These are phyloP conservation scores for Chitala chitala DNA, from an alignment of 2,113 vertebrate genomes.

Conservation along the genomic window DNA sequence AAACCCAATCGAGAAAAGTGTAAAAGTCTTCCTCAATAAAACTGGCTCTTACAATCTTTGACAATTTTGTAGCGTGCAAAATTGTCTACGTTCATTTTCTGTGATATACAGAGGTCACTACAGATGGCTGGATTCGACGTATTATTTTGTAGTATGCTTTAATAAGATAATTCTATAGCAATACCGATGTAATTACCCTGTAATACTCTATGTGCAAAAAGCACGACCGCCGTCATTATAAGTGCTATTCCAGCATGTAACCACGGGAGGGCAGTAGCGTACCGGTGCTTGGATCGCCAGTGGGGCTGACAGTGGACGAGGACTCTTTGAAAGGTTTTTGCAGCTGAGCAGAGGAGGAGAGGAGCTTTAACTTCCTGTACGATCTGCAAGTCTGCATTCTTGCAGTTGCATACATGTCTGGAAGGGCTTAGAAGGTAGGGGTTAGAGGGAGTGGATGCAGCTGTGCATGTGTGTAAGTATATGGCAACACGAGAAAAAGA, in stretches of 20 bases:
- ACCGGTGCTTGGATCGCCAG: slow-evolving; percentile 14
- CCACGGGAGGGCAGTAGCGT: slow-evolving; percentile 44
- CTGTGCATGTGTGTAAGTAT: slow-evolving; percentile 6
- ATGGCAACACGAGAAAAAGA: slow-evolving; percentile 9
- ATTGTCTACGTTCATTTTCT: too few species aligned
- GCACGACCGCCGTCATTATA: neutral
- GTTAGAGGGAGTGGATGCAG: slow-evolving; percentile 23
- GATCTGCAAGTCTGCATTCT: slow-evolving; percentile 21
- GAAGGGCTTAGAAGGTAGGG: slow-evolving; percentile 29
- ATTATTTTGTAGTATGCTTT: too few species aligned
- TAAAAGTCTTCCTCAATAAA: too few species aligned
- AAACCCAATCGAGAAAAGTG: too few species aligned
- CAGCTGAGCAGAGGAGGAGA: slow-evolving; percentile 45
- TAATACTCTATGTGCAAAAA: neutral
- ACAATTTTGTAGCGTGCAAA: too few species aligned
- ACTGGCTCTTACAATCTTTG: too few species aligned
- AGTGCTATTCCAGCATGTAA: neutral
- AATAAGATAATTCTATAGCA: neutral
- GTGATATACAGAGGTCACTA: too few species aligned
- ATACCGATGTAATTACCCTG: neutral
- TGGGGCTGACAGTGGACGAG: slow-evolving; percentile 44
- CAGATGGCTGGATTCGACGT: too few species aligned
- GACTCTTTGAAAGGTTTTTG: slow-evolving; percentile 40
- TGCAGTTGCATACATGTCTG: slow-evolving; percentile 26
- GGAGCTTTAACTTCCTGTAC: slow-evolving; percentile 60